Evolutionary conservation across 2,888 invertebrate species (phyloP), one percentile per base, ranked within the genome.

Genomic region (Drosophila buzzatii): DNA sequence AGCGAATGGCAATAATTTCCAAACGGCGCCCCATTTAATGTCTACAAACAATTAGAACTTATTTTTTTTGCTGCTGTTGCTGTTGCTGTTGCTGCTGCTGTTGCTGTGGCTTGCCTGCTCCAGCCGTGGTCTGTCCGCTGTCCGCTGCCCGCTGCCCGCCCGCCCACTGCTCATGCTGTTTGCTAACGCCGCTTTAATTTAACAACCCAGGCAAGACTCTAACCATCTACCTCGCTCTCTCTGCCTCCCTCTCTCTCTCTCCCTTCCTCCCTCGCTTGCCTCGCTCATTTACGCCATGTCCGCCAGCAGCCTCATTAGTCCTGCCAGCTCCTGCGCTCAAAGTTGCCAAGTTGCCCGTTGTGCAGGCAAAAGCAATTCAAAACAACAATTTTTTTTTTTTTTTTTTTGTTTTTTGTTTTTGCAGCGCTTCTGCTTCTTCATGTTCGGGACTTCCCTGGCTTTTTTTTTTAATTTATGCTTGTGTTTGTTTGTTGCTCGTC

Each of bases 11-110:
- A 82, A 85, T 87, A 76, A 87, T 87, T 88, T 88, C 85, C 84
- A 88, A 88, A 80, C 75, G 85, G 89, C 81, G 75, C 63, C 81
- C 80, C 84, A 88, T 85, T 85, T 85, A 85, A 78, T 83, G 84
- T 85, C 86, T 83, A 81, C 89, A 88, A 85, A 85, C 89, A 85
- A 88, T 85, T 85, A 85, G 76, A 85, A 85, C 70, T 80, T 85
- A 57, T 75, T 72, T 69, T 70, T 56, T 60, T 41, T 41, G n/a
- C n/a, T n/a, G n/a, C n/a, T n/a, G n/a, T 41, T 41, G 41, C 35
- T 44, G 8, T 44, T 44, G 35, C 5, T 69, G 59, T 57, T 64
- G 77, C 53, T 51, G 23, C 44, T 58, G 12, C 44, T 45, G 23
- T 7, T 45, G 42, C 55, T 52, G 52, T 52, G 52, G 52, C 37